A percentile compares a stretch with the other conserved stretches of the same genome.
Conservation (phyloP, 2,797 vertebrate genomes). For the Poeciliopsis presidionis region DNA sequence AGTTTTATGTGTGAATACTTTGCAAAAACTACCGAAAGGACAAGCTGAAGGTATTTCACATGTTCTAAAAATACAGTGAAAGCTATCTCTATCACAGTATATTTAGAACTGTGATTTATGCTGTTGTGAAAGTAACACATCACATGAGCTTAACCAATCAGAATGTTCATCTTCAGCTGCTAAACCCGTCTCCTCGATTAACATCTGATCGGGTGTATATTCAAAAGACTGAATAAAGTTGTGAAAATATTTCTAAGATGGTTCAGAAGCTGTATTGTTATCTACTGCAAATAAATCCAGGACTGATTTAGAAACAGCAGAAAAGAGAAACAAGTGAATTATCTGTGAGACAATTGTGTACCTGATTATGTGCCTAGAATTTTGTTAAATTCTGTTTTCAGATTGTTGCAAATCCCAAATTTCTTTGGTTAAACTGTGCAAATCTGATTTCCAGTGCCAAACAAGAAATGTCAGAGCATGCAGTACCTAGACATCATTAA, state of each 20-base stretch:
- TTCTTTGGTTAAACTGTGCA: background rate
- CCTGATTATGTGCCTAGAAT: background rate
- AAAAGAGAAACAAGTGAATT: conserved; percentile 7
- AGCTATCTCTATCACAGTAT: background rate
- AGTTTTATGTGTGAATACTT: background rate
- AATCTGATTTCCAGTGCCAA: background rate
- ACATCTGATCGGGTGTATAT: conserved; percentile 15
- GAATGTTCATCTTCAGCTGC: background rate
- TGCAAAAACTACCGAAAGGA: background rate
- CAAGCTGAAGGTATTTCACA: background rate
- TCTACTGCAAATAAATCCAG: background rate
- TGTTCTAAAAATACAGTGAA: background rate
- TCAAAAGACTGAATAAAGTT: background rate
- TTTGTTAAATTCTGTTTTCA: background rate
- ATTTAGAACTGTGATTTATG: background rate
- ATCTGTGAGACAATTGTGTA: background rate
- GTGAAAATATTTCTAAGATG: background rate
- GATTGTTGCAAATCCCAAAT: background rate
- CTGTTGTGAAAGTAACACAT: background rate
- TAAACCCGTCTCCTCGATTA: background rate
- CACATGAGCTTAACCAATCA: background rate
- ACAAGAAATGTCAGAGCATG: background rate
- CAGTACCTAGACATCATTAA: background rate
- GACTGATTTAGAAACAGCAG: background rate
- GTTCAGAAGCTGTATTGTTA: background rate